These are phyloP conservation scores for Perizoma flavofasciatum DNA, from an alignment of 2,888 invertebrate genomes.

Conservation along the genomic window DNA sequence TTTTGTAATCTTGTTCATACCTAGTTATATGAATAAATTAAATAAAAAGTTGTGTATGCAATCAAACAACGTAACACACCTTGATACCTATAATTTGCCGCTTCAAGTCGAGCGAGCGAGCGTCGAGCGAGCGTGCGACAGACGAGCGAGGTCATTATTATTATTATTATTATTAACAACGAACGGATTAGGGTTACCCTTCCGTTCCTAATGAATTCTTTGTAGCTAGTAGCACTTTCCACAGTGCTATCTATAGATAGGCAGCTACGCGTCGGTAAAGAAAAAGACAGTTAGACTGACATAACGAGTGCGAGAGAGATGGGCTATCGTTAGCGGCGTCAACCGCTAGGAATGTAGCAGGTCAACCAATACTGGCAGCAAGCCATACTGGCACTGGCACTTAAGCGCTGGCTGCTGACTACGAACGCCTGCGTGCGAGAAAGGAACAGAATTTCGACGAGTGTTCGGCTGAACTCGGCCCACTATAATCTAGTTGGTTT, in stretches of 20 bases:
- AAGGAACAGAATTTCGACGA: constrained; percentile 58
- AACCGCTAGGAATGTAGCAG: constrained; percentile 65
- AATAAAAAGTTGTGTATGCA: no score
- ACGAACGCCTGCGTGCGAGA: constrained; percentile 56
- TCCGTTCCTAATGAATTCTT: constrained; percentile 18
- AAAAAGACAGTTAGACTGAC: constrained; percentile 43
- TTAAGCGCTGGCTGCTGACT: constrained; percentile 38
- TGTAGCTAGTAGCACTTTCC: background rate
- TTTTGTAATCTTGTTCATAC: no score
- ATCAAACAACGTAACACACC: no score
- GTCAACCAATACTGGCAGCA: constrained; percentile 72
- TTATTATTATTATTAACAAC: constrained; percentile 11
- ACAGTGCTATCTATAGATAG: background rate
- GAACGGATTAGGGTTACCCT: constrained; percentile 20
- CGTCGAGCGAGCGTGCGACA: constrained; percentile 1
- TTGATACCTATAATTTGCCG: no score
- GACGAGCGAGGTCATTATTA: constrained; percentile 20
- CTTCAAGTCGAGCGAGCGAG: constrained; percentile 3
- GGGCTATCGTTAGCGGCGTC: constrained; percentile 43
- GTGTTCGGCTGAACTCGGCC: constrained; percentile 45
- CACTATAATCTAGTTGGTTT: constrained; percentile 34
- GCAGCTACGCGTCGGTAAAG: constrained; percentile 22
- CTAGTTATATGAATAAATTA: no score
- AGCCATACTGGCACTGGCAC: constrained; percentile 52
- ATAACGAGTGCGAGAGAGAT: constrained; percentile 52